phyloP scores from a whole-genome alignment of 2,113 vertebrate genomes.

The Variabilichromis moorii region DNA sequence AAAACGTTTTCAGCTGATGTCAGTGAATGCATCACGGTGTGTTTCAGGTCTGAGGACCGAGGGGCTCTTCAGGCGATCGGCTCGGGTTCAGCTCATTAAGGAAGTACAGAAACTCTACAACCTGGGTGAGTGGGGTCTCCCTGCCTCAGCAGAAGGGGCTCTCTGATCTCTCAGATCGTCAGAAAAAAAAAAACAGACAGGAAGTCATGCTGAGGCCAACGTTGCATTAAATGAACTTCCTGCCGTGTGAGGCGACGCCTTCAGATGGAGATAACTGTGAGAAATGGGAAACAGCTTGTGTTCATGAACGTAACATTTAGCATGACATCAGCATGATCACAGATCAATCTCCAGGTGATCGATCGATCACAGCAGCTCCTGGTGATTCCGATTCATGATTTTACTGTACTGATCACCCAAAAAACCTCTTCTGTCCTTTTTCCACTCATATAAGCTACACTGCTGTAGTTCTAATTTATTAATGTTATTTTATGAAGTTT shows the following conservation, averaged over 20 bases:
- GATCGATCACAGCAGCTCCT: background rate
- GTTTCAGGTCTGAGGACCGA: slow-evolving; percentile 75
- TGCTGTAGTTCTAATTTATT: background rate
- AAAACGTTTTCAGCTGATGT: background rate
- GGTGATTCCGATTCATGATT: background rate
- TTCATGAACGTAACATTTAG: background rate
- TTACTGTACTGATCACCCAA: background rate
- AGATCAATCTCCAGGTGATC: background rate
- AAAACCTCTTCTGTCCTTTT: background rate
- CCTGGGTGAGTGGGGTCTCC: slow-evolving; percentile 68
- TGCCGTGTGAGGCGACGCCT: background rate
- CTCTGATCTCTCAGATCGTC: background rate
- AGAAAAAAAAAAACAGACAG: background rate
- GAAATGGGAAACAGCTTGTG: background rate
- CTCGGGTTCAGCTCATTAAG: slow-evolving; percentile 71
- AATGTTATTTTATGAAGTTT: background rate
- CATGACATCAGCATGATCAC: background rate
- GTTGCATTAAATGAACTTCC: background rate
- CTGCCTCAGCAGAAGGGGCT: background rate
- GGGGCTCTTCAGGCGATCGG: slow-evolving; percentile 82
- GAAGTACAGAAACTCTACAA: slow-evolving; percentile 82
- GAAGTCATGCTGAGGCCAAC: background rate
- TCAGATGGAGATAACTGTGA: background rate
- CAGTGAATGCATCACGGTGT: background rate
- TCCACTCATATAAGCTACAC: background rate